Evolutionary conservation across 2,113 vertebrate genomes (phyloP), one percentile per base, ranked within the genome.

Genomic region (Neopipo cinnamomea): DNA sequence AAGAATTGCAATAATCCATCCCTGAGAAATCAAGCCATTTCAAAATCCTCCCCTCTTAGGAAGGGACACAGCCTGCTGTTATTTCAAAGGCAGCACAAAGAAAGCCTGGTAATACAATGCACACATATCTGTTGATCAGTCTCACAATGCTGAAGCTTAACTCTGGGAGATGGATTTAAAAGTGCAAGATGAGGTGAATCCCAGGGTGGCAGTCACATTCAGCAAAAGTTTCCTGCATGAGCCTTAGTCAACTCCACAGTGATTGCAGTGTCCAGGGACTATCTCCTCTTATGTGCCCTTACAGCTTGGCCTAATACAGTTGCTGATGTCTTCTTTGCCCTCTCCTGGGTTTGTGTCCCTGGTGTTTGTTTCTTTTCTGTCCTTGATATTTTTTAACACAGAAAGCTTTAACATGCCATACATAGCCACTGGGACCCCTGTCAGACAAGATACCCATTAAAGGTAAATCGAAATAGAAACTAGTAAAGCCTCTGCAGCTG

Each of bases 1-100:
- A 95, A 95, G 90, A 95, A 93, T 53, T 84, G 63, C 85, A 92
- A 68, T 95, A 95, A 96, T 92, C 86, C 77, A 93, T 74, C 80
- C 37, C 76, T 73, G 56, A 80, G 71, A 92, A 94, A 47, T 58
- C 52, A 88, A 93, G 89, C 58, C 30, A 61, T 70, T 89, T 71
- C 58, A 91, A 91, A 95, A 94, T 80, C 50, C n/a, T 76, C 20
- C 39, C 72, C 39, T 6, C n/a, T 67, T 27, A 33, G 67, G 71
- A 85, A 66, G 35, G 37, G 56, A 25, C 3, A 5, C 63, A 68
- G 52, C 52, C 75, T 81, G 44, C 41, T 91, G 74, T 16, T 93
- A 67, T 77, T 94, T 92, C 77, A 53, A 15, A 90, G 85, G 66
- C 62, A 65, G 83, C 67, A 76, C 71, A 89, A 83, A 91, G 83